These are phyloP conservation scores for Heliconius sara DNA, from an alignment of 2,888 invertebrate species.

Conservation along the genomic window DNA sequence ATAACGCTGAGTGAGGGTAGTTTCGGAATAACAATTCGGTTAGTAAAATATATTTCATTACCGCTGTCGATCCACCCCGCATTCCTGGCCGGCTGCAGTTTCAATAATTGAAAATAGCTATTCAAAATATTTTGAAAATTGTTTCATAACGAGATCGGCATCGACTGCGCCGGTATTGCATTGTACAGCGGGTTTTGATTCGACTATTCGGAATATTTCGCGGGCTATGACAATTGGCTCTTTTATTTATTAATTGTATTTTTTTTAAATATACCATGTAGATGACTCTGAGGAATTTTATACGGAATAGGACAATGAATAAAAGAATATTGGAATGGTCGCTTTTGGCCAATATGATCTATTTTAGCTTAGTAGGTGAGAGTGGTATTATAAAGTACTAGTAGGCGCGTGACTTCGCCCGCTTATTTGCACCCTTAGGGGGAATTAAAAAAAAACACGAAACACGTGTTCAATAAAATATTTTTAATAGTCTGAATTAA, in stretches of 20 bases:
- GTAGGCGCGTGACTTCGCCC: too few relatives aligned
- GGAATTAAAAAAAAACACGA: too few relatives aligned
- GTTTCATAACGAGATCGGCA: slow-evolving; percentile 77
- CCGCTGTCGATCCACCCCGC: slow-evolving; percentile 65
- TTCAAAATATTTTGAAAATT: slow-evolving; percentile 84
- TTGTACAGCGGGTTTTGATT: slow-evolving; percentile 65
- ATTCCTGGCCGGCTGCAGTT: slow-evolving; percentile 76
- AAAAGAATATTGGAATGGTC: background rate
- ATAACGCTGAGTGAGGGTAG: slow-evolving; percentile 5
- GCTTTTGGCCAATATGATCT: background rate
- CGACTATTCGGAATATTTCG: slow-evolving; percentile 72
- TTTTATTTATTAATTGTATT: slow-evolving; percentile 51
- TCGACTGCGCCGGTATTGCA: slow-evolving; percentile 65
- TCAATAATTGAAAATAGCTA: slow-evolving; percentile 83
- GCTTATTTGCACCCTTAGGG: too few relatives aligned
- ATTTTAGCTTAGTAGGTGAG: background rate
- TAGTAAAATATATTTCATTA: slow-evolving; percentile 53
- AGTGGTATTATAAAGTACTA: background rate
- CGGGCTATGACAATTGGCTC: slow-evolving; percentile 67
- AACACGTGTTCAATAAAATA: too few relatives aligned
- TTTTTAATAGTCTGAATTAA: too few relatives aligned
- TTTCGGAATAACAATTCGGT: slow-evolving; percentile 35
- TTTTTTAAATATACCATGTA: background rate
- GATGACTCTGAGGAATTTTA: background rate
- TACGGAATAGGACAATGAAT: background rate